Evolutionary conservation across 2,888 invertebrate genomes (phyloP).

Genomic region (Hirtodrosophila confusa): DNA sequence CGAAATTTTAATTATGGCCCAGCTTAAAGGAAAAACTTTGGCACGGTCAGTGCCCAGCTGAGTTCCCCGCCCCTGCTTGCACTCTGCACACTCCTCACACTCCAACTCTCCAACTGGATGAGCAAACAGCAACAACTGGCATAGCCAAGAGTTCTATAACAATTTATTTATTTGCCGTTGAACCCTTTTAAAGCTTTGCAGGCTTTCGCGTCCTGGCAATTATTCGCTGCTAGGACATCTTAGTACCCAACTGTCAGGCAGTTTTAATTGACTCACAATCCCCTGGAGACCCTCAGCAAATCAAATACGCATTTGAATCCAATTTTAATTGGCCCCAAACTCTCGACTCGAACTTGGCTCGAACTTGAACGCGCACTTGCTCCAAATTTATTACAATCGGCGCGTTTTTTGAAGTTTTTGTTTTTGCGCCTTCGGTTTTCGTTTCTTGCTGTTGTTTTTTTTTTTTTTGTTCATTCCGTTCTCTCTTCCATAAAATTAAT

Average conservation of each 20-base stretch:
- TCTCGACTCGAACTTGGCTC: conserved; percentile 11
- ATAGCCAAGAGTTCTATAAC: conserved; percentile 64
- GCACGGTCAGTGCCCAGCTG: conserved; percentile 54
- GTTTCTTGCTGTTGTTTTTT: conserved; percentile 15
- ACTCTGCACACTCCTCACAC: not conserved
- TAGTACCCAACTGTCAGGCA: conserved; percentile 62
- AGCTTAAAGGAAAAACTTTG: conserved; percentile 66
- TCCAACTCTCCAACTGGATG: not conserved
- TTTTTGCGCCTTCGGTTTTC: conserved; percentile 9
- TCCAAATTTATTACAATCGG: conserved; percentile 54
- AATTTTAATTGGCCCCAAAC: conserved; percentile 68
- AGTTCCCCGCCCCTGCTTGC: not conserved
- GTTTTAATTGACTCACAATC: conserved; percentile 79
- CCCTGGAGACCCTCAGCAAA: conserved; percentile 44
- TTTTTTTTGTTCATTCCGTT: conserved; percentile 25
- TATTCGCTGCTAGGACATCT: conserved; percentile 42
- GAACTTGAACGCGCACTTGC: conserved; percentile 27
- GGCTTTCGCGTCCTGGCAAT: conserved; percentile 45
- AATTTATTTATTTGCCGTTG: conserved; percentile 69
- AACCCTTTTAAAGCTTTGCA: conserved; percentile 52
- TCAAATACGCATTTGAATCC: conserved; percentile 69
- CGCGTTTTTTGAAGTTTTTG: conserved; percentile 42
- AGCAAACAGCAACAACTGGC: conserved; percentile 21
- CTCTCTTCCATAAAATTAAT: conserved; percentile 70
- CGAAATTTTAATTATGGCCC: conserved; percentile 74